These are phyloP conservation scores for Nebria ingens DNA, from an alignment of 1,140 invertebrate genomes.

Conservation along the genomic window DNA sequence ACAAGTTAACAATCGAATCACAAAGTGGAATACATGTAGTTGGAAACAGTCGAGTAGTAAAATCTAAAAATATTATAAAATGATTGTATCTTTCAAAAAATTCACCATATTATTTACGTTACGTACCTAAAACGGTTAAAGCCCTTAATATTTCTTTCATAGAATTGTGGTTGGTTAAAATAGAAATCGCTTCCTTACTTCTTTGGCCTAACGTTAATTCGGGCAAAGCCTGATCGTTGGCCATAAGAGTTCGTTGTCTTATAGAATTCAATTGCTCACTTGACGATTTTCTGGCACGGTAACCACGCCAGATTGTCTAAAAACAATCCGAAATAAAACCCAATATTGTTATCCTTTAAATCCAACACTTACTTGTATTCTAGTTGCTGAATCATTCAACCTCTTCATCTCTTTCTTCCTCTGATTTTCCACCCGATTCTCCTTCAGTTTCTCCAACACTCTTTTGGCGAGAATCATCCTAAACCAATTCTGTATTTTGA, in stretches of 20 bases:
- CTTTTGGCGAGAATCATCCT: neutral
- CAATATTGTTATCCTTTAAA: conserved; percentile 12
- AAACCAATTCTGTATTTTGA: conserved; percentile 13
- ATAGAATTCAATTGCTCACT: conserved; percentile 33
- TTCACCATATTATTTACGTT: too few relatives aligned
- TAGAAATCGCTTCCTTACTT: conserved; percentile 35
- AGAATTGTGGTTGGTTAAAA: conserved; percentile 32
- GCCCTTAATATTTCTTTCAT: conserved; percentile 36
- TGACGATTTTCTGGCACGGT: conserved; percentile 35
- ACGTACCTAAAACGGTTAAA: conserved; percentile 34
- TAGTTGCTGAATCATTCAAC: conserved; percentile 32
- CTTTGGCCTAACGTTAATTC: conserved; percentile 32
- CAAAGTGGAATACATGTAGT: conserved; percentile 33
- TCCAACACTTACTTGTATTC: conserved; percentile 44
- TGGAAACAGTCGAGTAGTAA: conserved; percentile 40
- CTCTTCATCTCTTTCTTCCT: conserved; percentile 35
- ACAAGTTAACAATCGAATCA: conserved; percentile 31
- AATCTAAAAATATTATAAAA: conserved; percentile 36
- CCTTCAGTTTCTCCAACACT: conserved; percentile 16
- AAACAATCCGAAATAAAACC: conserved; percentile 15
- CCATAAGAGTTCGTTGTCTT: conserved; percentile 35
- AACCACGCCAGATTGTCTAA: conserved; percentile 51
- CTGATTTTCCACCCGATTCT: conserved; percentile 33
- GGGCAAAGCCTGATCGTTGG: conserved; percentile 34
- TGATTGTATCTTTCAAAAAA: conserved; percentile 16